A percentile compares a stretch with the other conserved stretches of the same genome.
These are phyloP conservation scores for Hippocampus kuda DNA, from an alignment of 2,797 vertebrate genomes.

Conservation along the genomic window DNA sequence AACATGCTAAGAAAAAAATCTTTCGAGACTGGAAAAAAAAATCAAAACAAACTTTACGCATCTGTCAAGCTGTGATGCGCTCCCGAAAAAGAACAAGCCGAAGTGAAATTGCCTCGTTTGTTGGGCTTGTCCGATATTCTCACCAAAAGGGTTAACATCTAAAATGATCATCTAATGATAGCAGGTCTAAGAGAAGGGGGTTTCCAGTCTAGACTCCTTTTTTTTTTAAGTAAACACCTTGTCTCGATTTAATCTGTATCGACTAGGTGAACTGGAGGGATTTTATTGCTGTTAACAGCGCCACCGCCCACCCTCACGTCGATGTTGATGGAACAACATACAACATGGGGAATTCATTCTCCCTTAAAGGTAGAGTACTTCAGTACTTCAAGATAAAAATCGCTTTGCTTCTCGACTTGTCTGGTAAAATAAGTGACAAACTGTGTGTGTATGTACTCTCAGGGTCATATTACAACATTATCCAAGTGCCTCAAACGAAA, in stretches of 20 bases:
- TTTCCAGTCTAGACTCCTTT: too few species aligned
- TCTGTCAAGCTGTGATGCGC: too few species aligned
- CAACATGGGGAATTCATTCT: constrained; percentile 91
- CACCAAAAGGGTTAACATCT: too few species aligned
- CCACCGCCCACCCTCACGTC: constrained; percentile 85
- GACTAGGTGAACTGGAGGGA: constrained; percentile 84
- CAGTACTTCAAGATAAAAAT: background rate
- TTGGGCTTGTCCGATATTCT: too few species aligned
- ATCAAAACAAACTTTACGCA: too few species aligned
- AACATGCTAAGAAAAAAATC: background rate
- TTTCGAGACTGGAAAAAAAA: too few species aligned
- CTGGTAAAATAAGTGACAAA: background rate
- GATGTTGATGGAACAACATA: constrained; percentile 80
- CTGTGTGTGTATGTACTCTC: background rate
- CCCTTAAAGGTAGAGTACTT: constrained; percentile 60
- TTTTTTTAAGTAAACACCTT: background rate
- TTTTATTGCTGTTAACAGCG: constrained; percentile 82
- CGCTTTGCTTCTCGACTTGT: background rate
- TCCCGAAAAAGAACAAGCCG: too few species aligned
- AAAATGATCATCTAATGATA: too few species aligned
- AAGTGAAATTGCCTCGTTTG: too few species aligned
- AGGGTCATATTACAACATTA: constrained; percentile 84
- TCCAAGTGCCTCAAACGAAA: constrained; percentile 73
- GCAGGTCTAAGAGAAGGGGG: background rate
- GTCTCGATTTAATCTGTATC: background rate